phyloP scores from a whole-genome alignment of 2,797 vertebrate genomes.

The Natrix natrix region DNA sequence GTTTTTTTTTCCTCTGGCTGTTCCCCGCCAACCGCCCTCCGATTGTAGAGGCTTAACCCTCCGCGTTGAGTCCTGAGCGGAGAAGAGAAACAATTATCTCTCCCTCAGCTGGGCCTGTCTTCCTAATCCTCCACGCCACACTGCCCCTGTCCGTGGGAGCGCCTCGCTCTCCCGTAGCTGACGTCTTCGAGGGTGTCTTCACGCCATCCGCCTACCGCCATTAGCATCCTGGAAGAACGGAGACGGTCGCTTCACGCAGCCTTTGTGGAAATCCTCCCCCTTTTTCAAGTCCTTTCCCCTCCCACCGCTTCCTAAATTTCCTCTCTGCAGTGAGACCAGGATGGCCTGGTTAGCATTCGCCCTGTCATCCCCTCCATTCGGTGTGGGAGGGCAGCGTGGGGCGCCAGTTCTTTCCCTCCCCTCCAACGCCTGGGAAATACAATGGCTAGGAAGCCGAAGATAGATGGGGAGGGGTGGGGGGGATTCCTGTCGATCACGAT shows the following conservation, averaged over 20 bases:
- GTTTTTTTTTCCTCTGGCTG: accelerated
- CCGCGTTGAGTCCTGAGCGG: not conserved
- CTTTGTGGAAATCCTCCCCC: slow-evolving; percentile 60
- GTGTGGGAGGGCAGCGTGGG: slow-evolving; percentile 36
- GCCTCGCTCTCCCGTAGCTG: not conserved
- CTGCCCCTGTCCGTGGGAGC: too few relatives aligned
- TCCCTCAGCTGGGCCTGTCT: not conserved
- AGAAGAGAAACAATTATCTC: not conserved
- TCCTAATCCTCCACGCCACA: not conserved
- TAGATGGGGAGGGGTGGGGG: slow-evolving; percentile 26
- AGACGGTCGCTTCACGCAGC: slow-evolving; percentile 43
- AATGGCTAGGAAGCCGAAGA: slow-evolving; percentile 46
- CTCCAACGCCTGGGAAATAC: slow-evolving; percentile 46
- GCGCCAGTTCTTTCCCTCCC: slow-evolving; percentile 13
- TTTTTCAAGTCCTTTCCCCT: not conserved
- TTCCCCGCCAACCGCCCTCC: not conserved
- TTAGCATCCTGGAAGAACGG: slow-evolving; percentile 45
- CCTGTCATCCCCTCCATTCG: slow-evolving; percentile 25
- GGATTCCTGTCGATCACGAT: slow-evolving; percentile 58
- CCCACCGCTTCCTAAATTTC: not conserved
- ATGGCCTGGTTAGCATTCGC: slow-evolving; percentile 45
- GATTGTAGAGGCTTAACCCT: not conserved
- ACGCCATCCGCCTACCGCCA: not conserved
- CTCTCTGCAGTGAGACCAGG: slow-evolving; percentile 34
- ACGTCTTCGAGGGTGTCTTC: not conserved